Evolutionary conservation across 2,888 invertebrate species (phyloP).

Genomic region (Chloroclysta siterata): DNA sequence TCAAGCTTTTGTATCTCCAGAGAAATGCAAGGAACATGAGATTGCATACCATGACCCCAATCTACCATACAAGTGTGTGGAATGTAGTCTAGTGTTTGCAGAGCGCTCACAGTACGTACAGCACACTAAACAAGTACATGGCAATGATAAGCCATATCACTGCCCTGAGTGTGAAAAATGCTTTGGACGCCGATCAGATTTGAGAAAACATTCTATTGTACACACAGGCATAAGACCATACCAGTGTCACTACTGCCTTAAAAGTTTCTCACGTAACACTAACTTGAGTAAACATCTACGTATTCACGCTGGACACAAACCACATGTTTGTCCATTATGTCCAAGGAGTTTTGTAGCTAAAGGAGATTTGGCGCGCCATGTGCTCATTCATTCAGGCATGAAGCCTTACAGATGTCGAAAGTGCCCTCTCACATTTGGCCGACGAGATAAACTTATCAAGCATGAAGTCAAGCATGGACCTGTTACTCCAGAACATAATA

Average conservation of each 20-base stretch:
- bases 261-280: conserved; percentile 91
- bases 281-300: conserved; percentile 90
- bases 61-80: conserved; percentile 85
- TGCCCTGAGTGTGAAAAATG: conserved; percentile 89
- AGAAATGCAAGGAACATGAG: conserved; percentile 88
- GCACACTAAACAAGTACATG: conserved; percentile 88
- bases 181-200: conserved; percentile 88
- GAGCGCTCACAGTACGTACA: conserved; percentile 86
- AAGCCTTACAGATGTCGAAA: conserved; percentile 88
- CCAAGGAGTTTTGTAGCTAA: conserved; percentile 90
- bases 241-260: conserved; percentile 89
- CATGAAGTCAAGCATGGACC: conserved; percentile 87
- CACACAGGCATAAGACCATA: conserved; percentile 91
- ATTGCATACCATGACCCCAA: conserved; percentile 85
- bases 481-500: conserved; percentile 57
- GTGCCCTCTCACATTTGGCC: conserved; percentile 87
- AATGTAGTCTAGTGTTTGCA: conserved; percentile 86
- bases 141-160: conserved; percentile 88
- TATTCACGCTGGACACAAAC: conserved; percentile 89
- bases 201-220: conserved; percentile 90
- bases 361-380: conserved; percentile 87
- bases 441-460: conserved; percentile 88
- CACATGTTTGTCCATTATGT: conserved; percentile 89
- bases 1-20: conserved; percentile 88
- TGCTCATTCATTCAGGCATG: conserved; percentile 87